A percentile compares a stretch with the other conserved stretches of the same genome.
Conservation (phyloP, 2,888 invertebrate species). For the Cataglyphis altisquamis region DNA sequence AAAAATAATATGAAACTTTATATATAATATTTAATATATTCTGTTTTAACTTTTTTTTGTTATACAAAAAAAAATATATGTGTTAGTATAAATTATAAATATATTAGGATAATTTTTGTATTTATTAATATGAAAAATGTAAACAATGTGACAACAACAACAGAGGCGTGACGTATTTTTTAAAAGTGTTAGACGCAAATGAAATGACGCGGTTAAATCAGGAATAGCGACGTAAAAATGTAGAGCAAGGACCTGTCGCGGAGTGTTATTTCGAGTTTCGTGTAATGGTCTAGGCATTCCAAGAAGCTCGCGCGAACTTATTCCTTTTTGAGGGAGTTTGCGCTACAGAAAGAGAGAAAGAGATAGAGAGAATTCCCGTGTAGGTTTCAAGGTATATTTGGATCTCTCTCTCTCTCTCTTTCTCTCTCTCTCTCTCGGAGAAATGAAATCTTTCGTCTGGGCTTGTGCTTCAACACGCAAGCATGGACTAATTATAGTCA, state of each 20-base stretch:
- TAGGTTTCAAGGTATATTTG: constrained; percentile 76
- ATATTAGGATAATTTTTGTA: constrained; percentile 4
- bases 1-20: not conserved
- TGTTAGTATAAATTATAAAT: no score
- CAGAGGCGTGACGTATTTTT: not conserved
- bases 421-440: not conserved
- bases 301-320: constrained; percentile 71
- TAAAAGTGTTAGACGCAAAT: constrained; percentile 7
- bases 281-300: constrained; percentile 77
- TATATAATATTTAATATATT: not conserved
- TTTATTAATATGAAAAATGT: not conserved
- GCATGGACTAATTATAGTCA: constrained; percentile 29
- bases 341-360: not conserved
- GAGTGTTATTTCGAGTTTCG: constrained; percentile 69
- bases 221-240: constrained; percentile 71
- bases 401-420: constrained; percentile 12
- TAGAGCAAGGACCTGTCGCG: constrained; percentile 75
- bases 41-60: not conserved
- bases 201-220: constrained; percentile 54
- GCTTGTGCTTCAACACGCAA: constrained; percentile 28
- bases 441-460: constrained; percentile 57
- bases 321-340: constrained; percentile 72
- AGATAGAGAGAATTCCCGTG: constrained; percentile 33
- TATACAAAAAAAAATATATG: not conserved
- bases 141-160: not conserved